Evolutionary conservation across 2,113 vertebrate genomes (phyloP).

Genomic region (Sylvilagus bachmani): DNA sequence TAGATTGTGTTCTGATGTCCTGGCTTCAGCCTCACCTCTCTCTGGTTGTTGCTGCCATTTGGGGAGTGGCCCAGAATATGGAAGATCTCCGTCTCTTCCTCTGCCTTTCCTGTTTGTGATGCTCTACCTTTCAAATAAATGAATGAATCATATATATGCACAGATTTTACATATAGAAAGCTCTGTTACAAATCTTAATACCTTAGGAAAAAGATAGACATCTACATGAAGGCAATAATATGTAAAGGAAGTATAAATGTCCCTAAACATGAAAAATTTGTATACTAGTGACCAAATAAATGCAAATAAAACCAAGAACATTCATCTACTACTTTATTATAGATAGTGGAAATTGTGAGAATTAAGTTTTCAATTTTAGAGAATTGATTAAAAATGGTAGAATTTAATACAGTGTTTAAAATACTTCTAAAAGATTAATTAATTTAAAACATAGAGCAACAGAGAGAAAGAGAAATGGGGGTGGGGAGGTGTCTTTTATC

Average conservation of each 20-base stretch:
- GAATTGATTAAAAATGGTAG: neutral
- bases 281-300: neutral
- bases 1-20: too few species aligned
- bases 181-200: neutral
- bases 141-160: too few species aligned
- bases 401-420: neutral
- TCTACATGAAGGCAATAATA: neutral
- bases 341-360: neutral
- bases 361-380: neutral
- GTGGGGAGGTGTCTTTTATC: too few species aligned
- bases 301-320: neutral
- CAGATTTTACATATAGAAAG: neutral
- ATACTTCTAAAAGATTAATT: neutral
- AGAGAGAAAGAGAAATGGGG: too few species aligned
- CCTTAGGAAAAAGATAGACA: neutral
- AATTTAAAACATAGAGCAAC: too few species aligned
- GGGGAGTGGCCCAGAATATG: too few species aligned
- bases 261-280: conserved; percentile 3
- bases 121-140: too few species aligned
- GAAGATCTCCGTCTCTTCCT: too few species aligned
- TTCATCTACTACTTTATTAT: neutral
- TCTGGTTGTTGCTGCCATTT: too few species aligned
- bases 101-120: too few species aligned
- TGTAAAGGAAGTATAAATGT: neutral
- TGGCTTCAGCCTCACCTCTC: too few species aligned